Conservation (phyloP, 2,797 vertebrate genomes). For the Arctocebus calabarensis region DNA sequence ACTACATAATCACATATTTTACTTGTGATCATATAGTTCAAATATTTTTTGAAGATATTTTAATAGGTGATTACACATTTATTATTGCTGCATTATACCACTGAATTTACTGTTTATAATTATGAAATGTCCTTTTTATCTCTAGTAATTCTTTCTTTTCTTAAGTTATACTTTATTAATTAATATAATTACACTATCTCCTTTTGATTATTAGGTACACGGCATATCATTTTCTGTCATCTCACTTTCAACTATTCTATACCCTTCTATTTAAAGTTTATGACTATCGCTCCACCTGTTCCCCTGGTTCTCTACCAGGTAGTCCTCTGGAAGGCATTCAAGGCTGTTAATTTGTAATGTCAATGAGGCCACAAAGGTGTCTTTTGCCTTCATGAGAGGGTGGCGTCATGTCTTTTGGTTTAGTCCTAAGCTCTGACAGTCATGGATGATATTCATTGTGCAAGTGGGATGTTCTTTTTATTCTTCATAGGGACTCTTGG, state of each 20-base stretch:
- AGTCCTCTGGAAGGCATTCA: not conserved
- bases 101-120: not conserved
- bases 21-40: not conserved
- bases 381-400: not conserved
- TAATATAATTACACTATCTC: not conserved
- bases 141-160: not conserved
- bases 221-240: not conserved
- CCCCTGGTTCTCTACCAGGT: not conserved
- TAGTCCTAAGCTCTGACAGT: not conserved
- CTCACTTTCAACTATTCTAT: not conserved
- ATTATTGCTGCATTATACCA: not conserved
- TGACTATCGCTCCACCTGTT: not conserved
- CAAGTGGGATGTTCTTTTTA: not conserved
- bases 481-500: not conserved
- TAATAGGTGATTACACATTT: not conserved
- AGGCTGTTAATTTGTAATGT: not conserved
- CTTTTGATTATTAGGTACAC: not conserved
- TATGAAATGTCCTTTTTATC: not conserved
- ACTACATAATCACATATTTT: not conserved
- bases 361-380: too few relatives aligned
- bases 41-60: constrained; percentile 13
- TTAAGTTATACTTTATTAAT: not conserved
- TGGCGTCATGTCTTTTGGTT: not conserved
- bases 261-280: not conserved
- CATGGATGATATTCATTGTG: not conserved